Percentiles rank a stretch among this genome's conserved stretches.
Conservation (phyloP, 2,888 invertebrate genomes). For the Clivina fossor region DNA sequence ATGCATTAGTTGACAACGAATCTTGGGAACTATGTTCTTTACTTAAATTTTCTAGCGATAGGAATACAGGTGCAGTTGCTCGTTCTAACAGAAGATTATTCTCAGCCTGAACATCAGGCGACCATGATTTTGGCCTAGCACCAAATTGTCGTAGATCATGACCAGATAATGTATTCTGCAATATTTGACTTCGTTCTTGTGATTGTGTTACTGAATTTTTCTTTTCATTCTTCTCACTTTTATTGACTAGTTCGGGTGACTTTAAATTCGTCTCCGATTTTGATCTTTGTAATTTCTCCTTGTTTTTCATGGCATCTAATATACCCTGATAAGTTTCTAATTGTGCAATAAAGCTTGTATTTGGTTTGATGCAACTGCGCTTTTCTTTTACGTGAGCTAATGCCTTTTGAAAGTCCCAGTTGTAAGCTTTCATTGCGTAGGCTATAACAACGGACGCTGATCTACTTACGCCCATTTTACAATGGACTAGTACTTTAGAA, state of each 20-base stretch:
- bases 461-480: constrained; percentile 98
- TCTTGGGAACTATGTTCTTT: constrained; percentile 47
- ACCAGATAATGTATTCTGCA: constrained; percentile 42
- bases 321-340: constrained; percentile 94
- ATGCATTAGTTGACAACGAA: constrained; percentile 39
- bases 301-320: constrained; percentile 93
- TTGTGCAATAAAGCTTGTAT: constrained; percentile 91
- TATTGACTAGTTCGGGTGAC: constrained; percentile 62
- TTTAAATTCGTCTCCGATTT: constrained; percentile 91
- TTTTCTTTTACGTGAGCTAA: constrained; percentile 87
- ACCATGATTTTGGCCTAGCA: constrained; percentile 59
- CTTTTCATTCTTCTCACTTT: constrained; percentile 62
- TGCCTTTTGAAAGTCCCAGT: constrained; percentile 89
- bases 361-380: constrained; percentile 93
- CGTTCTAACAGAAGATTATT: constrained; percentile 57
- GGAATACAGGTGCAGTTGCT: constrained; percentile 60
- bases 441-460: constrained; percentile 98
- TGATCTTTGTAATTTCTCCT: constrained; percentile 87
- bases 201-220: constrained; percentile 65
- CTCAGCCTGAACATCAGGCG: constrained; percentile 68
- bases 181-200: constrained; percentile 44
- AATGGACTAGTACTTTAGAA: constrained; percentile 95
- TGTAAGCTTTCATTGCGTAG: constrained; percentile 97
- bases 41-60: constrained; percentile 68
- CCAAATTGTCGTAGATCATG: constrained; percentile 47